Evolutionary conservation across 1,140 invertebrate species (phyloP), one percentile per base, ranked within the genome.

Genomic region (Proctacanthus coquilletti): DNA sequence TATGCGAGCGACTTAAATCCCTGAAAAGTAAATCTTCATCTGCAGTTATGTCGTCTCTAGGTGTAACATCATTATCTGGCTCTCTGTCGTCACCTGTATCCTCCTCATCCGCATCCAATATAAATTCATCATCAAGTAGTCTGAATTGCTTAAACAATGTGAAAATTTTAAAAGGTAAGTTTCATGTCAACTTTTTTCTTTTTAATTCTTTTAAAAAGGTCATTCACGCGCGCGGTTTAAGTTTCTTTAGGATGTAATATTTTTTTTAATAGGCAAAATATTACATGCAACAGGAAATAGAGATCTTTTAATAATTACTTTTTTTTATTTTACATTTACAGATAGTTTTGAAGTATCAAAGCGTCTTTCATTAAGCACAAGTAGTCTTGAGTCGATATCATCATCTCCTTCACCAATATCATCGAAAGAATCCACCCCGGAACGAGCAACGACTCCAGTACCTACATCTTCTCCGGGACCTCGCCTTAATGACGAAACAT

Each of bases 1-100:
- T 83, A 18, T 79, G 75, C 13, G 75, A 80, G 46, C 66, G 82
- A 47, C 60, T 84, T 43, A 70, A 77, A 54, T 15, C 48, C 42
- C 53, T 73, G 40, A 66, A 80, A 53, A 38, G 23, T 27, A 21
- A 21, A 18, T 17, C n/a, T 27, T 27, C 13, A 27, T 27, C 8
- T 27, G 8, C 23, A 27, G 23, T 13, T 9, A 9, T 13, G 23
- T 27, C 23, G 8, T 9, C 23, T 27, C 13, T 27, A 13, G 23
- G 8, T 27, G 23, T 8, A 27, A 9, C 13, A 13, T 9, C 8
- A 27, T 13, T 27, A 27, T 8, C 8, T 9, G 13, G 23, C 13
- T 27, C 23, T 27, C 13, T 27, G 13, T 13, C 23, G 8, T 27
- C 23, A 13, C 8, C 23, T 8, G 13, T 13, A 13, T 27, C 23